phyloP scores from a whole-genome alignment of 1,140 invertebrate species.

The Sinonovacula constricta region DNA sequence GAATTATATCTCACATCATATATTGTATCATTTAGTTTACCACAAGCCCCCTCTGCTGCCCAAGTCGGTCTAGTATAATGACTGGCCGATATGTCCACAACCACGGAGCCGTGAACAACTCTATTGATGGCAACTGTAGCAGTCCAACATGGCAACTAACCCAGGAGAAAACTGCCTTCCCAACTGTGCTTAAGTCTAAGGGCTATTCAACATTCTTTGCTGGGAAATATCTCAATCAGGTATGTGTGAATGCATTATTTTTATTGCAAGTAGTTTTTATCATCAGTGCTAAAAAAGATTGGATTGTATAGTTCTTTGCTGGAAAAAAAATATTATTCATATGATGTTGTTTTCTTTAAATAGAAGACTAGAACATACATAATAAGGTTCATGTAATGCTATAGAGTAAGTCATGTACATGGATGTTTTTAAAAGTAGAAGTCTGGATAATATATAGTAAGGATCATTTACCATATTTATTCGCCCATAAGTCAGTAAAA shows the following conservation, averaged over 20 bases:
- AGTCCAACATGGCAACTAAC: conserved; percentile 83
- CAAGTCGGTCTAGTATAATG: conserved; percentile 91
- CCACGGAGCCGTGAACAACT: conserved; percentile 88
- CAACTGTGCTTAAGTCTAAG: conserved; percentile 82
- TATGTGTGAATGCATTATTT: conserved; percentile 16
- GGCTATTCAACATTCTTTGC: conserved; percentile 77
- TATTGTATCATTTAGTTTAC: conserved; percentile 66
- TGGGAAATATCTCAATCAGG: conserved; percentile 76
- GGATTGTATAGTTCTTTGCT: no score
- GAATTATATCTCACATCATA: not conserved
- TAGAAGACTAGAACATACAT: no score
- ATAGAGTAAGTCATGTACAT: no score
- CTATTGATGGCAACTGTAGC: conserved; percentile 87
- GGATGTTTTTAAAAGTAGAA: no score
- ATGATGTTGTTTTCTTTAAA: no score
- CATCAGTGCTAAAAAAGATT: no score
- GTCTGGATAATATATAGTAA: no score
- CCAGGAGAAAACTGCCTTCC: conserved; percentile 85
- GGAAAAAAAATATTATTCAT: no score
- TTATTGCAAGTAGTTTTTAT: no score
- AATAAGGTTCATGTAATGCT: no score
- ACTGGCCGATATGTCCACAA: conserved; percentile 93
- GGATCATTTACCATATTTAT: no score
- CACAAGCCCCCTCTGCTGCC: conserved; percentile 80
- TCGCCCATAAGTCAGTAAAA: no score